Evolutionary conservation across 2,113 vertebrate species (phyloP).

Genomic region (Tapirus terrestris): DNA sequence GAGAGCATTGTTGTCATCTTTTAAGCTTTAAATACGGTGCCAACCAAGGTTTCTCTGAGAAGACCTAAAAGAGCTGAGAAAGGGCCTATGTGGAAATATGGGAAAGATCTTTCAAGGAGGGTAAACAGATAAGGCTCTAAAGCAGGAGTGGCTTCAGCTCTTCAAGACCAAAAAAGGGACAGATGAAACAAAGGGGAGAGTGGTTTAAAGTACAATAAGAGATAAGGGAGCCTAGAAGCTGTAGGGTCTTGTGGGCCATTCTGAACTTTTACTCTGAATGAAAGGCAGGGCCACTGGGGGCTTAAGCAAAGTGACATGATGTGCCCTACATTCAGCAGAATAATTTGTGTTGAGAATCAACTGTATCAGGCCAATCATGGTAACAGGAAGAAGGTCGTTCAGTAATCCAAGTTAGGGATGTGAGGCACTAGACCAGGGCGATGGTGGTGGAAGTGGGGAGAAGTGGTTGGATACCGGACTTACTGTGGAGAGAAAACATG

Average conservation of each 20-base stretch:
- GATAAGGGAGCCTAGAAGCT: not conserved
- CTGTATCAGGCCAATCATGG: not conserved
- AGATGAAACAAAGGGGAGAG: not conserved
- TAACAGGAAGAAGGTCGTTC: not conserved
- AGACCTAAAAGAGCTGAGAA: not conserved
- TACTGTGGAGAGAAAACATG: not conserved
- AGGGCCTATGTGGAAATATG: not conserved
- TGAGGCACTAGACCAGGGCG: rapidly evolving
- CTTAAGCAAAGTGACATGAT: not conserved
- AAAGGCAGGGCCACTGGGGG: not conserved
- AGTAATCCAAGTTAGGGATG: not conserved
- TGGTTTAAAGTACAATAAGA: no score
- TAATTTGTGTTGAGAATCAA: not conserved
- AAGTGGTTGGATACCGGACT: not conserved
- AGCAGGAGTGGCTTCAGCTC: not conserved
- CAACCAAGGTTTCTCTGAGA: not conserved
- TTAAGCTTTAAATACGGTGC: not conserved
- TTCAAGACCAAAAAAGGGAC: not conserved
- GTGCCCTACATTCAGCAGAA: not conserved
- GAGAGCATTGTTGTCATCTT: not conserved
- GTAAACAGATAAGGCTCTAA: not conserved
- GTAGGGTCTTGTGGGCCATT: not conserved
- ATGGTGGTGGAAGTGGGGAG: not conserved
- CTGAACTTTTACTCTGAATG: not conserved
- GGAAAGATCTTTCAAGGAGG: not conserved